A percentile compares a stretch with the other conserved stretches of the same genome.
phyloP scores from a whole-genome alignment of 2,888 invertebrate species.

The Nebria brevicollis region DNA sequence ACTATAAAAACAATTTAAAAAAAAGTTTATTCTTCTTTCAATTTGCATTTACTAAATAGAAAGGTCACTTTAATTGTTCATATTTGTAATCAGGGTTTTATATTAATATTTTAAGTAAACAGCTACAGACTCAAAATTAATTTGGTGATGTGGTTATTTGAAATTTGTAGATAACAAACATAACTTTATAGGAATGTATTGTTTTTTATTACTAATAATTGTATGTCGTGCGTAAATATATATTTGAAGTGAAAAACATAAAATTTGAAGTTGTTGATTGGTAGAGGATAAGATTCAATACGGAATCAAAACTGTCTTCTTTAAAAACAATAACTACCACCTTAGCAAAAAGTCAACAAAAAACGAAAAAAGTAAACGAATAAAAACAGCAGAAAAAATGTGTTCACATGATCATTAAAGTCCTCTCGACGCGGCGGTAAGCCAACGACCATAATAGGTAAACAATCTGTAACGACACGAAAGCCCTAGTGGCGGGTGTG shows the following conservation, averaged over 20 bases:
- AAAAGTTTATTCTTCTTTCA: not conserved
- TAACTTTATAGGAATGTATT: no score
- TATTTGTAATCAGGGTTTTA: not conserved
- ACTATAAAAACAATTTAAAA: not conserved
- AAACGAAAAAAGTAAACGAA: not conserved
- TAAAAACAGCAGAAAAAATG: not conserved
- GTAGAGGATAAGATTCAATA: no score
- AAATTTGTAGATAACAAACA: no score
- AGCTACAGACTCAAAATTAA: no score
- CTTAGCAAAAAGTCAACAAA: not conserved
- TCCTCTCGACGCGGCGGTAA: not conserved
- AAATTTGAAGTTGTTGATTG: no score
- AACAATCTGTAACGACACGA: not conserved
- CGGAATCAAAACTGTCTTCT: not conserved
- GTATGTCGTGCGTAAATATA: no score
- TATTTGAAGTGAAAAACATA: no score
- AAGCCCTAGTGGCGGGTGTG: not conserved
- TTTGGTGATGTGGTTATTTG: no score
- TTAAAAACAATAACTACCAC: not conserved
- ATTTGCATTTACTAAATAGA: not conserved
- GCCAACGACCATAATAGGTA: not conserved
- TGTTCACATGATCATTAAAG: not conserved
- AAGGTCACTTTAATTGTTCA: not conserved
- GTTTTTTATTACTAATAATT: no score
- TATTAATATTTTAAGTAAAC: no score